Evolutionary conservation across 2,888 invertebrate species (phyloP).

Genomic region (Plebejus melissa): DNA sequence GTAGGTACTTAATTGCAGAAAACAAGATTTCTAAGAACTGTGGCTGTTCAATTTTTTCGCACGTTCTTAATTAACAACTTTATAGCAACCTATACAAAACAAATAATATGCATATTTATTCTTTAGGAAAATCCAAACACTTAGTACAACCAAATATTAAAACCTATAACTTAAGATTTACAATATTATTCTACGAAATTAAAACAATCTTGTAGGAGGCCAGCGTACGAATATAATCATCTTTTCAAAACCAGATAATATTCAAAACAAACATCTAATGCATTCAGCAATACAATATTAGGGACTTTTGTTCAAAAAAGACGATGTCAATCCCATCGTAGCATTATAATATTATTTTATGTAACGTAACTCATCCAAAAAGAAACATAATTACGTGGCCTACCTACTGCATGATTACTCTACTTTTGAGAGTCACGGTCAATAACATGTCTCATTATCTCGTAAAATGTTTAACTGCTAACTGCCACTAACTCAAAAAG

Average conservation of each 20-base stretch:
- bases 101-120: too few relatives aligned
- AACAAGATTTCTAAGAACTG: neutral
- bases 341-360: neutral
- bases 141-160: neutral
- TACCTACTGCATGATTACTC: neutral
- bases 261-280: neutral
- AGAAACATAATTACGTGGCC: neutral
- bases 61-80: neutral
- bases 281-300: neutral
- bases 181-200: neutral
- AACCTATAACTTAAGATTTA: neutral
- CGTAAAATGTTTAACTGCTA: constrained; percentile 8
- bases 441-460: constrained; percentile 15
- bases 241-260: neutral
- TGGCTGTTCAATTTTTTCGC: neutral
- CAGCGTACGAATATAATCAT: neutral
- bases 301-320: too few relatives aligned
- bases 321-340: too few relatives aligned
- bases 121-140: too few relatives aligned
- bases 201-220: neutral
- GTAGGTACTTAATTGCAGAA: neutral
- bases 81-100: too few relatives aligned
- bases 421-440: constrained; percentile 10
- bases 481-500: neutral
- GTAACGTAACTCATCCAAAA: neutral